Conservation (phyloP, 2,797 vertebrate species). For the Gambelia wislizenii region DNA sequence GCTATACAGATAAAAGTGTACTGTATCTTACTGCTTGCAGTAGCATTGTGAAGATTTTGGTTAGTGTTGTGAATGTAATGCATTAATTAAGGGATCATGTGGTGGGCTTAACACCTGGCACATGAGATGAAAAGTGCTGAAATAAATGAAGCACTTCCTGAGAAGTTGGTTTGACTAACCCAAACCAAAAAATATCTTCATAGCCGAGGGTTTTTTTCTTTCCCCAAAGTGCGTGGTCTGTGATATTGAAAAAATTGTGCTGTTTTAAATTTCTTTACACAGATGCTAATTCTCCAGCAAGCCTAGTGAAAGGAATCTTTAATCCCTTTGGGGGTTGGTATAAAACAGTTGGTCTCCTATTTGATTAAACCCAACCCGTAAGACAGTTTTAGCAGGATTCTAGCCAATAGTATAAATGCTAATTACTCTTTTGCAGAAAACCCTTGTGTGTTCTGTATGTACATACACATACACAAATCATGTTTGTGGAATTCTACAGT, state of each 20-base stretch:
- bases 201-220: neutral
- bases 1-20: neutral
- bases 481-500: conserved; percentile 41
- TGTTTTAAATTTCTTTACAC: conserved; percentile 12
- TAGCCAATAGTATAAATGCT: conserved; percentile 1
- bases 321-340: neutral
- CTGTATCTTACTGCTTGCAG: neutral
- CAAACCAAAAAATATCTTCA: neutral
- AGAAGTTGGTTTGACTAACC: neutral
- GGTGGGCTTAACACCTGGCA: neutral
- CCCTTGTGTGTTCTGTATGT: conserved; percentile 45
- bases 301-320: conserved; percentile 20
- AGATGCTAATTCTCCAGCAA: conserved; percentile 45
- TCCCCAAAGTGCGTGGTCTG: too few relatives aligned
- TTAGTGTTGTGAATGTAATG: neutral
- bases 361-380: conserved; percentile 36
- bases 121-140: neutral
- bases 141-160: conserved; percentile 1
- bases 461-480: neutral
- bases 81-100: neutral
- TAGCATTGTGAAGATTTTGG: neutral
- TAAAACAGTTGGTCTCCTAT: neutral
- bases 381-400: neutral
- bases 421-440: conserved; percentile 45
- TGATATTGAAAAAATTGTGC: neutral